Conservation (phyloP, 2,797 vertebrate species). For the Uromys caudimaculatus region DNA sequence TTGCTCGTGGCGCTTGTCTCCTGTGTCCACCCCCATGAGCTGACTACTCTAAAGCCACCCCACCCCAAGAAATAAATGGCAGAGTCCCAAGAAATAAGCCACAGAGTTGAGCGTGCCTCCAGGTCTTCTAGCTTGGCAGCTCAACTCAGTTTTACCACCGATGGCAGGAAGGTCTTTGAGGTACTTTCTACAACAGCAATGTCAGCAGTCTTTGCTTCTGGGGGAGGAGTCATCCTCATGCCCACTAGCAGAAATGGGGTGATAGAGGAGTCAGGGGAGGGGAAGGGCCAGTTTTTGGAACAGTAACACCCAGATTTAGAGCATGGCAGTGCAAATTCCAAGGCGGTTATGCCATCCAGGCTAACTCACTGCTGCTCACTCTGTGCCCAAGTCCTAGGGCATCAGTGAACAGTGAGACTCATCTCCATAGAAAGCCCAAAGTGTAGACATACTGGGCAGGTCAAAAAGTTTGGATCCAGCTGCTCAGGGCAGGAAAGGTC, state of each 20-base stretch:
- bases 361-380: not conserved
- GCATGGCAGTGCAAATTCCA: not conserved
- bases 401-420: not conserved
- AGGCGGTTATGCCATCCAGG: rapidly evolving
- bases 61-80: not conserved
- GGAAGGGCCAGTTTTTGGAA: not conserved
- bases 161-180: not conserved
- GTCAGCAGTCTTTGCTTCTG: not conserved
- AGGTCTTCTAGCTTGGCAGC: not conserved
- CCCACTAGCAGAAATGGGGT: not conserved
- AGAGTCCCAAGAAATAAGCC: not conserved
- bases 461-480: not conserved
- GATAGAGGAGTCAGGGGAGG: rapidly evolving
- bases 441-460: not conserved
- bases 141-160: not conserved
- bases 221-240: not conserved
- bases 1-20: not conserved
- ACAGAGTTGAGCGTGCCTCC: not conserved
- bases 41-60: not conserved
- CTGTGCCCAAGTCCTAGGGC: not conserved
- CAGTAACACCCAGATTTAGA: not conserved
- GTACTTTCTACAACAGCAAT: not conserved
- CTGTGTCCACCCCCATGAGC: not conserved
- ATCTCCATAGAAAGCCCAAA: not conserved
- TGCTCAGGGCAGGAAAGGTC: not conserved